These are phyloP conservation scores for Parazoanthus atlanticus DNA, from an alignment of 92 coral and sea anemone species.

Conservation along the genomic window DNA sequence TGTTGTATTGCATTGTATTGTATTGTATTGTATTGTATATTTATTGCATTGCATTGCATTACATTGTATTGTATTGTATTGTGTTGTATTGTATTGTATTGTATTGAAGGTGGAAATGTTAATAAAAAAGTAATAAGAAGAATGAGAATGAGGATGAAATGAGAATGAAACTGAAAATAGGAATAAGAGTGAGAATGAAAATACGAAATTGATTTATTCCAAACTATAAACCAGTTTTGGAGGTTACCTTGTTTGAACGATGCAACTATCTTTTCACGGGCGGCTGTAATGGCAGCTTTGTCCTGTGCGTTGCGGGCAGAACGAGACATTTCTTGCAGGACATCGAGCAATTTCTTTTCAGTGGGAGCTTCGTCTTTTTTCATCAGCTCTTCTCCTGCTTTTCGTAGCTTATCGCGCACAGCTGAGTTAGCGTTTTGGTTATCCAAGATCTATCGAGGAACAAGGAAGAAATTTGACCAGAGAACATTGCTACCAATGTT, in stretches of 20 bases:
- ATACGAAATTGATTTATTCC: too few species aligned
- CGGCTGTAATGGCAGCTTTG: not conserved
- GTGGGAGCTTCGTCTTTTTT: not conserved
- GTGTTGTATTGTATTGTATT: too few species aligned
- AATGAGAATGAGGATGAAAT: too few species aligned
- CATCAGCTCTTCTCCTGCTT: constrained; percentile 14
- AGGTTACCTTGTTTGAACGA: constrained; percentile 9
- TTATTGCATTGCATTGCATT: too few species aligned
- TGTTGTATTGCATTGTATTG: too few species aligned
- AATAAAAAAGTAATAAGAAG: too few species aligned
- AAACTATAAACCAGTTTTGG: too few species aligned
- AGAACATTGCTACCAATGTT: not conserved
- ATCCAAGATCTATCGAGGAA: not conserved
- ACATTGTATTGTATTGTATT: too few species aligned
- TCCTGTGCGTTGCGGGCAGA: not conserved
- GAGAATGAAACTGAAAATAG: too few species aligned
- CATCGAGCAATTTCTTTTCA: not conserved
- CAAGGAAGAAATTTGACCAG: not conserved
- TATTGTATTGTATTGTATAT: too few species aligned
- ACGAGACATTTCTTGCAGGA: not conserved
- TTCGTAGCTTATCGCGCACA: constrained; percentile 4
- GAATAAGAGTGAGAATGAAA: too few species aligned
- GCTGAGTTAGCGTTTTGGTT: not conserved
- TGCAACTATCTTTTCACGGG: not conserved
- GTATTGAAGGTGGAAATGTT: too few species aligned